Evolutionary conservation across 2,888 invertebrate genomes (phyloP).

Genomic region (Campaea margaritaria): DNA sequence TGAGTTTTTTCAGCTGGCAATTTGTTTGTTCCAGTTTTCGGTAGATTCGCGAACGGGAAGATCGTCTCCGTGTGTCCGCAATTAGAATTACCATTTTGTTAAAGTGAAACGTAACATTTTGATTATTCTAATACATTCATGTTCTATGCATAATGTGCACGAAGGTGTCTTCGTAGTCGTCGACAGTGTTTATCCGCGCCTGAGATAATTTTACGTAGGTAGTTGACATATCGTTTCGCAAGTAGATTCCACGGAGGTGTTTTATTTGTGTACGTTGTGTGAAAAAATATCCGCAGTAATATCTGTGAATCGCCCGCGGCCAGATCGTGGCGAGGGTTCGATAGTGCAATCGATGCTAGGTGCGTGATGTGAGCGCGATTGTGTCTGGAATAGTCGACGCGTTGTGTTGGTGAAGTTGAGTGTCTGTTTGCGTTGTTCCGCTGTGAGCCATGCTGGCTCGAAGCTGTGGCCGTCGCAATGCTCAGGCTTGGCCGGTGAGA

Average conservation of each 20-base stretch:
- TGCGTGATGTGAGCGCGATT: constrained; percentile 56
- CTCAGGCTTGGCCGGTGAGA: constrained; percentile 56
- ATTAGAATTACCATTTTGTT: constrained; percentile 38
- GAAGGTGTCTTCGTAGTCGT: constrained; percentile 17
- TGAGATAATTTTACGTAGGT: constrained; percentile 68
- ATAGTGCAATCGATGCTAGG: constrained; percentile 50
- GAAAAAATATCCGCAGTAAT: constrained; percentile 62
- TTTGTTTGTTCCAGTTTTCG: constrained; percentile 60
- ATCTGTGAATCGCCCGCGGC: constrained; percentile 49
- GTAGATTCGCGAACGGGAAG: constrained; percentile 56
- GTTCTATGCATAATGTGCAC: constrained; percentile 27
- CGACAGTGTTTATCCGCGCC: constrained; percentile 35
- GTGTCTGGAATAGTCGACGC: constrained; percentile 38
- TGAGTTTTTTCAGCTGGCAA: constrained; percentile 39
- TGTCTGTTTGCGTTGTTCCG: constrained; percentile 54
- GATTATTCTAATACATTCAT: constrained; percentile 41
- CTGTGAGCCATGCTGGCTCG: constrained; percentile 63
- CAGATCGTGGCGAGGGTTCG: constrained; percentile 42
- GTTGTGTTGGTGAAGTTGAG: constrained; percentile 48
- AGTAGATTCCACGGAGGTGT: constrained; percentile 71
- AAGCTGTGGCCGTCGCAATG: constrained; percentile 43
- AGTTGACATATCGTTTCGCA: constrained; percentile 79
- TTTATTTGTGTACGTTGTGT: constrained; percentile 77
- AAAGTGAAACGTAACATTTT: constrained; percentile 45
- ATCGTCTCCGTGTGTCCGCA: constrained; percentile 43